A percentile compares a stretch with the other conserved stretches of the same genome.
Evolutionary conservation across 2,113 vertebrate genomes (phyloP).

Genomic region (Sorex fumeus): DNA sequence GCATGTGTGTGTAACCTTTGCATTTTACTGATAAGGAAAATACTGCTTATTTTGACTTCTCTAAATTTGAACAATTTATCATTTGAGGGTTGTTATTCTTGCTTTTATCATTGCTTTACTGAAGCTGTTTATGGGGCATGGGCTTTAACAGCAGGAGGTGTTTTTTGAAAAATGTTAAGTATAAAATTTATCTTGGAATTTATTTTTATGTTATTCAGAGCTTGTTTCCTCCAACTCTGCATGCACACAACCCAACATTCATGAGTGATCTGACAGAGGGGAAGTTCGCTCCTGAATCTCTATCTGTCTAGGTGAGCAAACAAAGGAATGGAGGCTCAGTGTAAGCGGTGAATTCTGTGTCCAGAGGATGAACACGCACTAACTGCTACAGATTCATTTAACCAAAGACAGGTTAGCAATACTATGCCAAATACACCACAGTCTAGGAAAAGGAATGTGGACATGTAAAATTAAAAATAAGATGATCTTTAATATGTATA

Average conservation of each 20-base stretch:
- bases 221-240: slow-evolving; percentile 68
- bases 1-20: slow-evolving; percentile 65
- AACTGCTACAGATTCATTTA: not conserved
- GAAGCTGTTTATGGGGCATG: slow-evolving; percentile 87
- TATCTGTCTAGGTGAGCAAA: not conserved
- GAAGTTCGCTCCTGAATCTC: not conserved
- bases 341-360: not conserved
- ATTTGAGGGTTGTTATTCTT: slow-evolving; percentile 85
- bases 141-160: slow-evolving; percentile 87
- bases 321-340: not conserved
- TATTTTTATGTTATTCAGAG: slow-evolving; percentile 72
- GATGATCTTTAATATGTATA: not conserved
- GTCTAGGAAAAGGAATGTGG: not conserved
- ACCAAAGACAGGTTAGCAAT: not conserved
- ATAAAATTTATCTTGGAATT: slow-evolving; percentile 82
- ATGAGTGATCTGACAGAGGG: not conserved
- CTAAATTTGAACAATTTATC: slow-evolving; percentile 87
- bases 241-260: not conserved
- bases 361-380: not conserved
- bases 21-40: slow-evolving; percentile 54
- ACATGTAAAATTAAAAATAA: slow-evolving; percentile 37
- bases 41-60: slow-evolving; percentile 81
- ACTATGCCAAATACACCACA: not conserved
- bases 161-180: slow-evolving; percentile 87
- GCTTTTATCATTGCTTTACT: slow-evolving; percentile 86